Conservation (phyloP, 2,797 vertebrate species). For the Manis crassicaudata region DNA sequence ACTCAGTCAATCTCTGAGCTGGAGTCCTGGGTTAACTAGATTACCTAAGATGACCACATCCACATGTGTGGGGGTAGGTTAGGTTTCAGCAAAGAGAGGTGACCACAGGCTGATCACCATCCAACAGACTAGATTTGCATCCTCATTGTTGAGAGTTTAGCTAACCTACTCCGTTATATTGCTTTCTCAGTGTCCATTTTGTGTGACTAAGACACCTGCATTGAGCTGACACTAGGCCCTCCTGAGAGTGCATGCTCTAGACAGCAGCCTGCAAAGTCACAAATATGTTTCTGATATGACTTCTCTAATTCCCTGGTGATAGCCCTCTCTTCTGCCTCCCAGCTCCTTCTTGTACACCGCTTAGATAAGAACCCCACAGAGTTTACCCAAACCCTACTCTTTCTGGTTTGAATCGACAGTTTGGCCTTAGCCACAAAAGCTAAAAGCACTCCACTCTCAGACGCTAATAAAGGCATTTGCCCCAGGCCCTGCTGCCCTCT, state of each 20-base stretch:
- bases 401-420: neutral
- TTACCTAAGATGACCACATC: neutral
- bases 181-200: neutral
- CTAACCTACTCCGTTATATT: neutral
- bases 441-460: neutral
- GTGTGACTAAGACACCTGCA: neutral
- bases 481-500: too few relatives aligned
- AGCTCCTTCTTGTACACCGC: neutral
- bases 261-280: neutral
- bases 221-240: neutral
- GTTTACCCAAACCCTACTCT: neutral
- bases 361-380: neutral
- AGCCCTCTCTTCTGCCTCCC: neutral
- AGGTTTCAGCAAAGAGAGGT: neutral
- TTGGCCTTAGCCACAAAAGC: neutral
- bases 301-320: neutral
- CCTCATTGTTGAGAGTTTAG: neutral
- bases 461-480: neutral
- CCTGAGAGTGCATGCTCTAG: neutral
- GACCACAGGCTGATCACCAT: neutral
- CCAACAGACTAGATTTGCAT: neutral
- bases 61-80: neutral
- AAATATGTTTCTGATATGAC: neutral
- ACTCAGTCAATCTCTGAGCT: neutral
- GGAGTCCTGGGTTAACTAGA: neutral